Conservation (phyloP, 2,113 vertebrate genomes). For the Aleadryas rufinucha region DNA sequence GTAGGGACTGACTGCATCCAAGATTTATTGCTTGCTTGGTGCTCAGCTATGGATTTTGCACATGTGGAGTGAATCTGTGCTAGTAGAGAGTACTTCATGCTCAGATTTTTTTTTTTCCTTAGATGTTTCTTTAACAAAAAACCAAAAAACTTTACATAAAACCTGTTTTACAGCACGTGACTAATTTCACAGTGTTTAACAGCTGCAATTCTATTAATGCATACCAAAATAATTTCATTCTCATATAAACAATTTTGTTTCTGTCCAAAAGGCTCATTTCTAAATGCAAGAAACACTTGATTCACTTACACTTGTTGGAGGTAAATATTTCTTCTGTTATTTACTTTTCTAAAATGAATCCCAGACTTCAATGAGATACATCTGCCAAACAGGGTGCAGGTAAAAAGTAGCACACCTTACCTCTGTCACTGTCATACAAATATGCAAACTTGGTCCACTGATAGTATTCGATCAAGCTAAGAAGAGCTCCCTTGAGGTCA, state of each 20-base stretch:
- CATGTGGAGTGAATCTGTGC: not conserved
- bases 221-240: not conserved
- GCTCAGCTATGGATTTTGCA: not conserved
- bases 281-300: not conserved
- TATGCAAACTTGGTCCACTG: constrained; percentile 99
- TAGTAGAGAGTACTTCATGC: not conserved
- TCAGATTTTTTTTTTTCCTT: not conserved
- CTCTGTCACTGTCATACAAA: constrained; percentile 97
- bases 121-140: not conserved
- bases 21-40: not conserved
- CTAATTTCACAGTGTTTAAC: not conserved
- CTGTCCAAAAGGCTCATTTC: not conserved
- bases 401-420: constrained; percentile 67
- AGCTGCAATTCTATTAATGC: not conserved
- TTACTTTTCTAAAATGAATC: not conserved
- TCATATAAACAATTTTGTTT: not conserved
- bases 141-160: not conserved
- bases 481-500: constrained; percentile 95
- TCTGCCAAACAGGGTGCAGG: not conserved
- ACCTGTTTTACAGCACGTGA: not conserved
- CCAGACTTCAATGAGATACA: not conserved
- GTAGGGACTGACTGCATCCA: not conserved
- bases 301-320: not conserved
- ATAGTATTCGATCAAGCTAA: constrained; percentile 98
- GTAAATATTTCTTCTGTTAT: not conserved